These are phyloP conservation scores for Macaca fascicularis DNA, from an alignment of 2,113 vertebrate species.

Conservation along the genomic window T2T-MFA8v1.1 NC_088376.1:33261001-33261500, in stretches of 20 bases:
- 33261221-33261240: background rate
- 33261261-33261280: background rate
- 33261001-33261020: rapidly evolving
- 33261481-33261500: background rate
- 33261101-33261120: background rate
- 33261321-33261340: background rate
- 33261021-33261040: background rate
- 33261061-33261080: background rate
- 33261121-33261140: background rate
- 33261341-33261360: background rate
- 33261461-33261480: background rate
- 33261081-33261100: background rate
- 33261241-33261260: background rate
- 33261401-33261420: background rate
- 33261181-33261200: background rate
- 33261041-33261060: background rate
- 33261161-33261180: background rate
- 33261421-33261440: background rate
- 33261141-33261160: background rate
- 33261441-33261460: background rate
- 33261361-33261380: background rate
- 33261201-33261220: background rate
- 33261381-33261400: background rate
- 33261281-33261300: background rate
- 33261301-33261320: background rate